These are phyloP conservation scores for Tamandua tetradactyla DNA, from an alignment of 2,797 vertebrate genomes.

Conservation along the genomic window DNA sequence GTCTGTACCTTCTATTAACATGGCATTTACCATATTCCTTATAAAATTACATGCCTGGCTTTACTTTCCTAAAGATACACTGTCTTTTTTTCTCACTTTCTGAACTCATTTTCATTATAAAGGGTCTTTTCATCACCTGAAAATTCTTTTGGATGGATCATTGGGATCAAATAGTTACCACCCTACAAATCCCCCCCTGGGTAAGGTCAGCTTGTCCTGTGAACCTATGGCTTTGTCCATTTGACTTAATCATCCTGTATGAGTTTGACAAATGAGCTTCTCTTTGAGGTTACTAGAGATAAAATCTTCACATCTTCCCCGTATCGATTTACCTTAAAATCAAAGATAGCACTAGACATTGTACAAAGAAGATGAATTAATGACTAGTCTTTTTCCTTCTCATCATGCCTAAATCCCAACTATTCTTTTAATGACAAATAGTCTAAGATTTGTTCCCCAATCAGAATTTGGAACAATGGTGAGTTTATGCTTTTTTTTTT, in stretches of 20 bases:
- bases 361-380: background rate
- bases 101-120: background rate
- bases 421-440: background rate
- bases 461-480: background rate
- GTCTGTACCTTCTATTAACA: background rate
- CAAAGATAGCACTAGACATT: background rate
- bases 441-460: background rate
- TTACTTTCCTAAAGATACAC: background rate
- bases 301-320: background rate
- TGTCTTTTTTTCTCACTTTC: background rate
- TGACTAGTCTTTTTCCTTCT: background rate
- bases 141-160: background rate
- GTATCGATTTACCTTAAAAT: background rate
- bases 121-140: background rate
- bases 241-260: background rate
- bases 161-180: background rate
- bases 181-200: background rate
- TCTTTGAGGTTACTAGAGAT: background rate
- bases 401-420: background rate
- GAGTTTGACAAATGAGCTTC: background rate
- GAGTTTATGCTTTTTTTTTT: background rate
- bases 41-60: background rate
- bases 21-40: background rate
- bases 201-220: background rate
- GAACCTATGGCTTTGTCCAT: background rate